Conservation (phyloP, 2,797 vertebrate genomes). For the Myripristis jacobus region DNA sequence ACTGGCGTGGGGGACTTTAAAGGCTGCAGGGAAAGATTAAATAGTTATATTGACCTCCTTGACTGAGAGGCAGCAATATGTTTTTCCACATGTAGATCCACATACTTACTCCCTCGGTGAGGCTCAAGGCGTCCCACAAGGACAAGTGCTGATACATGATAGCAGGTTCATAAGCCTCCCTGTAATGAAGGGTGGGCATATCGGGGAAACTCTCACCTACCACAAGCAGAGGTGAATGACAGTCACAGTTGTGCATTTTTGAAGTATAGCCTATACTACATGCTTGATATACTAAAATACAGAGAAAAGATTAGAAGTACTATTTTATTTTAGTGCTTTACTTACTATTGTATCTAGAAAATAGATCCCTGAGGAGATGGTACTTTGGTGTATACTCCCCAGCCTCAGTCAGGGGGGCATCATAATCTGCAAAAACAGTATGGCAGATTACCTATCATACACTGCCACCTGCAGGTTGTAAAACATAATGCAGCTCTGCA, state of each 20-base stretch:
- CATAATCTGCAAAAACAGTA: constrained; percentile 87
- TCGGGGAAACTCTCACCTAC: constrained; percentile 82
- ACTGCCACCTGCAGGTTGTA: constrained; percentile 61
- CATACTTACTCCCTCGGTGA: constrained; percentile 83
- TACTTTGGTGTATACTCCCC: constrained; percentile 96
- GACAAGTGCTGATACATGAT: constrained; percentile 88
- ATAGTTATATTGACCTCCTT: background rate
- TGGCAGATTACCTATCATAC: constrained; percentile 1
- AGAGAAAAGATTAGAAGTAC: background rate
- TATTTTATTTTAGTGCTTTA: background rate
- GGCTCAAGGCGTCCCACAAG: constrained; percentile 90
- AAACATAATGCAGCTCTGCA: background rate
- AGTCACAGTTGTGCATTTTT: background rate
- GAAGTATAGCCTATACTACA: too few relatives aligned
- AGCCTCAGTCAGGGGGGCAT: constrained; percentile 92
- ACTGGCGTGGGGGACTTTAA: constrained; percentile 84
- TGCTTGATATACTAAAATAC: too few relatives aligned
- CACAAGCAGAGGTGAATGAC: constrained; percentile 39
- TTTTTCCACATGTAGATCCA: constrained; percentile 18
- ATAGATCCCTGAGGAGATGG: constrained; percentile 88
- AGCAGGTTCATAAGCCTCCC: constrained; percentile 85
- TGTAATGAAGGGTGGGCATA: constrained; percentile 84
- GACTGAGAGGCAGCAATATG: background rate
- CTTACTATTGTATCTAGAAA: constrained; percentile 87
- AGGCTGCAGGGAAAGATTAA: constrained; percentile 75